A percentile compares a stretch with the other conserved stretches of the same genome.
These are phyloP conservation scores for Pandemis corylana DNA, from an alignment of 2,888 invertebrate genomes.

Conservation along the genomic window DNA sequence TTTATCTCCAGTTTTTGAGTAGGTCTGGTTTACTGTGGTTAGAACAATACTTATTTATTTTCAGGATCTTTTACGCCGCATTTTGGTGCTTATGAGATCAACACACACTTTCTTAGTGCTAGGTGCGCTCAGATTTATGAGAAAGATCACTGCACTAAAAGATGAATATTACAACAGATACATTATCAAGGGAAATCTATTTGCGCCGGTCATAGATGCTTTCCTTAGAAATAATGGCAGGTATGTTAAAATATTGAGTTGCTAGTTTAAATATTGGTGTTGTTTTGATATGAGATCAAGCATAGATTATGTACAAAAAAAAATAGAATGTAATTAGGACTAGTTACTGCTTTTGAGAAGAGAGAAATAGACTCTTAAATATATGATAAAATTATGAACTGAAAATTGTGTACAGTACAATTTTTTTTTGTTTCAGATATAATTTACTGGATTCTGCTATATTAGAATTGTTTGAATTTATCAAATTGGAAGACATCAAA, in stretches of 20 bases:
- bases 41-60: neutral
- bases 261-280: too few species aligned
- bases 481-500: conserved; percentile 96
- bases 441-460: conserved; percentile 99
- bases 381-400: too few species aligned
- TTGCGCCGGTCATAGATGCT: conserved; percentile 98
- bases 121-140: conserved; percentile 97
- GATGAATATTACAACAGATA: conserved; percentile 99
- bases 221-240: conserved; percentile 98
- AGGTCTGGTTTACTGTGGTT: neutral
- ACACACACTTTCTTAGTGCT: conserved; percentile 98
- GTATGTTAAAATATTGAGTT: conserved; percentile 53
- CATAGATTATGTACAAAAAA: too few species aligned
- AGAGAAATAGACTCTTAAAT: too few species aligned
- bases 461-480: conserved; percentile 99
- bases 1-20: too few species aligned
- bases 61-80: conserved; percentile 95
- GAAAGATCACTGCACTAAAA: conserved; percentile 98
- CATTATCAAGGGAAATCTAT: conserved; percentile 96
- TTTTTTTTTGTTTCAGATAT: conserved; percentile 86
- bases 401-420: too few species aligned
- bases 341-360: too few species aligned
- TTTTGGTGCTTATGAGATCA: conserved; percentile 98
- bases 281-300: too few species aligned
- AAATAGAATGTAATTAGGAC: too few species aligned